phyloP scores from a whole-genome alignment of 2,888 invertebrate genomes.

The Ischnura elegans region DNA sequence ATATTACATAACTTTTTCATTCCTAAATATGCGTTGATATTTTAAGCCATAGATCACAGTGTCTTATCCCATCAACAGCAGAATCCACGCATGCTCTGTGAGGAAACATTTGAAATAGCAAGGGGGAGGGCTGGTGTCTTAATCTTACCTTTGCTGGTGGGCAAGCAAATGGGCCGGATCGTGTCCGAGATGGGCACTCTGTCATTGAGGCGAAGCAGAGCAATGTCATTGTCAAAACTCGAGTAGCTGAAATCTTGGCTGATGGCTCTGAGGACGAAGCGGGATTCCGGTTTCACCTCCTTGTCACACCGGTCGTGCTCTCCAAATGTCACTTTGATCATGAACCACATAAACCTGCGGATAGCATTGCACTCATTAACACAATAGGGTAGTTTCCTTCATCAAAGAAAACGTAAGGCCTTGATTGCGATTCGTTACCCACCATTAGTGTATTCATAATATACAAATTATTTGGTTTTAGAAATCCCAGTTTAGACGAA shows the following conservation, averaged over 20 bases:
- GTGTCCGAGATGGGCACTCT: slow-evolving; percentile 88
- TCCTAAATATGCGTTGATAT: not conserved
- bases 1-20: no score
- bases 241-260: slow-evolving; percentile 90
- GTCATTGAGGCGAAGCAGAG: slow-evolving; percentile 89
- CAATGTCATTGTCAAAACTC: slow-evolving; percentile 94
- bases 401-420: no score
- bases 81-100: not conserved
- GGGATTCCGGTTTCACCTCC: slow-evolving; percentile 85
- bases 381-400: no score
- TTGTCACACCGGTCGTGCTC: slow-evolving; percentile 92
- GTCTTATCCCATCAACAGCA: not conserved
- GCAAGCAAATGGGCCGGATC: slow-evolving; percentile 91
- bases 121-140: not conserved
- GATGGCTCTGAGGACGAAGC: slow-evolving; percentile 88
- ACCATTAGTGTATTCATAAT: no score
- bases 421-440: no score
- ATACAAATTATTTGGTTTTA: no score
- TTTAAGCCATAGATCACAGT: not conserved
- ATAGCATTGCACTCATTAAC: not conserved
- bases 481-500: no score
- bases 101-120: not conserved
- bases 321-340: slow-evolving; percentile 93
- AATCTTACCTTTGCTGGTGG: slow-evolving; percentile 82
- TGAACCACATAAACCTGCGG: slow-evolving; percentile 94